Conservation (phyloP, 2,113 vertebrate species). For the Limnothrissa miodon region DNA sequence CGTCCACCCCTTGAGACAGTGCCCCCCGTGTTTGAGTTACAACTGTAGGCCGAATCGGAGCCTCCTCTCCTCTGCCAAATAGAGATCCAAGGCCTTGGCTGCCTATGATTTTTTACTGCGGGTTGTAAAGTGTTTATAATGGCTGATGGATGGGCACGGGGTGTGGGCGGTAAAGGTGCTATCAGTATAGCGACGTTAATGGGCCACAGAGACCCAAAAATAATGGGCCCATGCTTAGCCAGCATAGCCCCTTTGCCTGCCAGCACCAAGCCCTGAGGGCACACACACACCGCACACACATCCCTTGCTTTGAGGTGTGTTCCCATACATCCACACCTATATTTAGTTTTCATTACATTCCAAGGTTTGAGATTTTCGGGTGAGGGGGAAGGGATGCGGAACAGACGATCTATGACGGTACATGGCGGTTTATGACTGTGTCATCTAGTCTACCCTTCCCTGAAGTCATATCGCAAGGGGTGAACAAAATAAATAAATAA, state of each 20-base stretch:
- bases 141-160: slow-evolving; percentile 38
- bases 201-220: slow-evolving; percentile 45
- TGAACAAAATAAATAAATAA: background rate
- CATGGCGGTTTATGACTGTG: background rate
- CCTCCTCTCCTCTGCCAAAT: slow-evolving; percentile 14
- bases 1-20: background rate
- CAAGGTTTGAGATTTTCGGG: background rate
- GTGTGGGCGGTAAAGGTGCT: slow-evolving; percentile 41
- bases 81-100: slow-evolving; percentile 44
- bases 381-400: background rate
- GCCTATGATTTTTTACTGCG: slow-evolving; percentile 44
- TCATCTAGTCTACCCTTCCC: background rate
- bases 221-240: slow-evolving; percentile 30
- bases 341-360: slow-evolving; percentile 40
- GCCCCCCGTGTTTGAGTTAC: background rate
- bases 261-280: background rate
- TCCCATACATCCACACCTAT: slow-evolving; percentile 15
- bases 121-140: slow-evolving; percentile 55
- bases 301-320: background rate
- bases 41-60: background rate
- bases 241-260: background rate
- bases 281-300: background rate
- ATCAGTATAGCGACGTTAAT: slow-evolving; percentile 46
- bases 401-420: background rate
- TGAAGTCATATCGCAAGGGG: background rate